Base-by-base conservation (phyloP, 2,113 vertebrate species). In the Oxygymnocypris stewartii region DNA sequence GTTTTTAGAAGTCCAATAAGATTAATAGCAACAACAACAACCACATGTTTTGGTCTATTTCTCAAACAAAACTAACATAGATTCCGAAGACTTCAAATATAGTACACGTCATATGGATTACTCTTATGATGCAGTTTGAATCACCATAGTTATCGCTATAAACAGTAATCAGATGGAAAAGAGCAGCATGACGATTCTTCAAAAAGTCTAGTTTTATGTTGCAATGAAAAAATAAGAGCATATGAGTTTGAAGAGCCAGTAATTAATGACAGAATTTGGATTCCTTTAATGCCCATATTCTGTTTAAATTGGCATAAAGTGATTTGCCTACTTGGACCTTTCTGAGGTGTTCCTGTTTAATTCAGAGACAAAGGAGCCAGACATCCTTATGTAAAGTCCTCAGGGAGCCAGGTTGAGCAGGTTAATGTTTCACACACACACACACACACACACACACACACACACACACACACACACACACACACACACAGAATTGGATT, bases 391-490 rank as follows among this genome's bases (percentile, higher is more conserved):
- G 18, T 14, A 16, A 59, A 20, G 49, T 25, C 31, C 76, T 79
- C 65, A 23, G 49, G 47, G 47, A 40, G 49, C n/a, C 80, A 82
- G 61, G 42, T 49, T 82, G 61, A 82, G 25, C 80, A 82, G 63
- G 80, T 69, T 69, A 69, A 69, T 82, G 63, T 59, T 42, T 54
- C 44, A 49, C 84, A 47, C 20, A 35, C 4, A 37, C 67, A 84
- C 67, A 82, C 47, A 49, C 28, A 42, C 31, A 74, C 73, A 75
- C 73, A 25, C 61, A 65, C 7, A 37, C 31, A 18, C 13, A 35
- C 67, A 73, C 28, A 23, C 81, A 83, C 65, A 82, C 44, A 77
- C 37, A 49, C 23, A 49, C 75, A 77, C n/a, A 35, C 69, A 67
- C 71, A 73, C 12, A 49, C 42, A 49, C 2, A 49, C n/a, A 77